Percentiles rank a stretch among this genome's conserved stretches.
These are phyloP conservation scores for Metopia argyrocephala DNA, from an alignment of 2,888 invertebrate genomes.

Conservation along the genomic window DNA sequence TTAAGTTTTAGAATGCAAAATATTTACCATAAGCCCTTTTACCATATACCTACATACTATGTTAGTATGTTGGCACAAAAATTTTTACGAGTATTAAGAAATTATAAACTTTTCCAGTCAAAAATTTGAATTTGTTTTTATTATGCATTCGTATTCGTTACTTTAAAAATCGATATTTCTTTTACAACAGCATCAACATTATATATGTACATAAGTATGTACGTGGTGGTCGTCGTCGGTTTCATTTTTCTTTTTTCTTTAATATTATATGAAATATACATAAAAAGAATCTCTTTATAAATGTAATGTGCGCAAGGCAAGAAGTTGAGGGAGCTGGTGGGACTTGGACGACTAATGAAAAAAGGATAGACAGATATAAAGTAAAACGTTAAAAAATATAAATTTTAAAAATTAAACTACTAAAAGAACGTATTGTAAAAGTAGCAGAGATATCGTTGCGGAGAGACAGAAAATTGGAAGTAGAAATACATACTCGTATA, in stretches of 20 bases:
- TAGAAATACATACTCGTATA: background rate
- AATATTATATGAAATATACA: background rate
- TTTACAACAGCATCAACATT: constrained; percentile 47
- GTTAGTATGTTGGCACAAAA: no score
- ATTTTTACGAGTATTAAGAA: no score
- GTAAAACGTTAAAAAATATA: constrained; percentile 7
- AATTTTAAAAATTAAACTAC: background rate
- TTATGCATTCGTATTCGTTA: constrained; percentile 1
- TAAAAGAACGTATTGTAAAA: background rate
- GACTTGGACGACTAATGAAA: constrained; percentile 16
- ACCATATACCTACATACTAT: no score
- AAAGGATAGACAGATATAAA: constrained; percentile 20
- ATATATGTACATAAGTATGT: background rate
- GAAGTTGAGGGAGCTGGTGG: constrained; percentile 5
- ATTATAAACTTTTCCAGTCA: background rate
- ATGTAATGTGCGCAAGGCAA: background rate
- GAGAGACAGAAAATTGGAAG: background rate
- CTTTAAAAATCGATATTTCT: constrained; percentile 52
- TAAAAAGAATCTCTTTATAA: background rate
- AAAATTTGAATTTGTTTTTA: no score
- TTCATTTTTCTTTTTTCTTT: background rate
- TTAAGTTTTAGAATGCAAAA: constrained; percentile 6
- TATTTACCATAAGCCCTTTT: background rate
- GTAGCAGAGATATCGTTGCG: background rate
- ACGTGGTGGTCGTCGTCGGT: constrained; percentile 26